Evolutionary conservation across 2,888 invertebrate genomes (phyloP).

Genomic region (Eilema griseolum): DNA sequence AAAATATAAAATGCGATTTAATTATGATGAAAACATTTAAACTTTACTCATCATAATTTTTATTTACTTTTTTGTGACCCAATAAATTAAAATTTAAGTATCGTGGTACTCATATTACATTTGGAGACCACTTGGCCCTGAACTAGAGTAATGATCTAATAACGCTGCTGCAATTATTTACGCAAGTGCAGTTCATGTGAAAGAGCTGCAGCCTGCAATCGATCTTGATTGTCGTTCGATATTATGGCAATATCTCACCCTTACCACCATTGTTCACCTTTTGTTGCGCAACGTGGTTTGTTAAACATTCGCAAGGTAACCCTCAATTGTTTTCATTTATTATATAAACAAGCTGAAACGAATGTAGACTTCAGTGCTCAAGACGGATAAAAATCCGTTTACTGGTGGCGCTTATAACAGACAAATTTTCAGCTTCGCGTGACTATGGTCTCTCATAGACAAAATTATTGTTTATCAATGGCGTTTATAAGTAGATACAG

Average conservation of each 20-base stretch:
- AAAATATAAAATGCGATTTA: too few relatives aligned
- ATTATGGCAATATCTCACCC: conserved; percentile 79
- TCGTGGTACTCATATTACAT: not conserved
- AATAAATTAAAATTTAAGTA: not conserved
- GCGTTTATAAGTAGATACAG: not conserved
- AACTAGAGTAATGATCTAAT: conserved; percentile 44
- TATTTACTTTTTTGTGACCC: not conserved
- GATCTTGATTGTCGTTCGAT: conserved; percentile 64
- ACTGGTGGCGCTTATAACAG: conserved; percentile 15
- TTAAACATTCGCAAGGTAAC: conserved; percentile 74
- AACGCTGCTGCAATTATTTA: conserved; percentile 51
- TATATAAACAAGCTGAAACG: conserved; percentile 67
- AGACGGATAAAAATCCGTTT: conserved; percentile 27
- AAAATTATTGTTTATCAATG: not conserved
- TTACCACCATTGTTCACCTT: conserved; percentile 75
- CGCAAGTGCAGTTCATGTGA: conserved; percentile 51
- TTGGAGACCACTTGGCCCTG: conserved; percentile 8
- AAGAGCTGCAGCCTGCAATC: conserved; percentile 41
- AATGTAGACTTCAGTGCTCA: conserved; percentile 28
- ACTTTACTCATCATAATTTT: too few relatives aligned
- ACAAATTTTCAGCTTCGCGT: not conserved
- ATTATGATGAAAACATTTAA: too few relatives aligned
- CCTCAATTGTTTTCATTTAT: conserved; percentile 73
- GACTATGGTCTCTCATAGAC: not conserved
- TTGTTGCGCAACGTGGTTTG: conserved; percentile 80